Base-by-base conservation (phyloP, 2,113 vertebrate genomes). In the Climacteris rufus region DNA sequence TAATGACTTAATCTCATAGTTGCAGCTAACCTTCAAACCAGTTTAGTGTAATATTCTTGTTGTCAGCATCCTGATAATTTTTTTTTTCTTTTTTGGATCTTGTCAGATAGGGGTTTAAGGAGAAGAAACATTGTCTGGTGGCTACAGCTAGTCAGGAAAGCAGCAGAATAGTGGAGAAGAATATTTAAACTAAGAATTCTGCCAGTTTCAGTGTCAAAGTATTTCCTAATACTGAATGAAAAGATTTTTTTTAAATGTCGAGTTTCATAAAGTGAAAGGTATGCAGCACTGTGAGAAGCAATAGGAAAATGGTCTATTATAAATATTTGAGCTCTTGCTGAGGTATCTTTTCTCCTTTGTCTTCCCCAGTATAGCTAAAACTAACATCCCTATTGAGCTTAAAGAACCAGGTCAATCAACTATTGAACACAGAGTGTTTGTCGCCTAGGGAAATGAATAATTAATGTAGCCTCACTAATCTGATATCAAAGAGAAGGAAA, bases 401-500 rank as follows among this genome's bases (percentile, higher is more conserved):
- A 66, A 94, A 86, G 75, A 93, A 90, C 59, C 9, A 0, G 86
- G 86, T 68, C 90, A 95, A 80, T 90, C 94, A 90, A 37, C 90
- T 94, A 70, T 66, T 90, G 93, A 95, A 83, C 66, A 69, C 44
- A 40, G 42, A 91, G 50, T 42, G 52, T 91, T 97, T 69, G 70
- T 93, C 0, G 1, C 68, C 89, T 45, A n/a, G 54, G 89, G 42
- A 78, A 96, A 92, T 96, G 85, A 94, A 94, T 97, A 96, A 93
- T 97, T 94, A 93, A 91, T 66, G 42, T 54, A 80, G 50, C 59
- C 75, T 94, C 68, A 72, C 87, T 96, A 88, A 96, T 95, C 71
- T 90, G 66, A 85, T 96, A 93, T 95, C 75, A 94, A 83, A 96
- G 47, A 66, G 42, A 83, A 93, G 31, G 35, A 57, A 93, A 87